A percentile compares a stretch with the other conserved stretches of the same genome.
phyloP scores from a whole-genome alignment of 2,888 invertebrate species.

The Craniophora ligustri region DNA sequence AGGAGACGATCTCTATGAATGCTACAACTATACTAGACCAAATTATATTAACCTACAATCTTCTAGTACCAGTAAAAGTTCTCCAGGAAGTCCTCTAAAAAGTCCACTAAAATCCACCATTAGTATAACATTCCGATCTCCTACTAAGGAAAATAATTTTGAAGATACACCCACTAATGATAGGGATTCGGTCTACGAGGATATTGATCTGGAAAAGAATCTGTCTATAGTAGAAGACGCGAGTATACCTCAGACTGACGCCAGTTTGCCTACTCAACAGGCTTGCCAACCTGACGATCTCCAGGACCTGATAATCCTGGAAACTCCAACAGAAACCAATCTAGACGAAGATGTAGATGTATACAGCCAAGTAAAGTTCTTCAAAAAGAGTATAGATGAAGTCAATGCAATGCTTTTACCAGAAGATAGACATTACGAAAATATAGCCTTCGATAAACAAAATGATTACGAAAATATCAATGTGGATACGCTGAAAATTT shows the following conservation, averaged over 20 bases:
- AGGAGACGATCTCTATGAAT: conserved; percentile 77
- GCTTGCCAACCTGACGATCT: conserved; percentile 86
- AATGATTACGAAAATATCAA: conserved; percentile 80
- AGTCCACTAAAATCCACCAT: conserved; percentile 92
- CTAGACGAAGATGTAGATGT: conserved; percentile 84
- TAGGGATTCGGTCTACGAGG: conserved; percentile 89
- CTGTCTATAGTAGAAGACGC: conserved; percentile 87
- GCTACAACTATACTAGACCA: conserved; percentile 78
- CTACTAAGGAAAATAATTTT: conserved; percentile 85
- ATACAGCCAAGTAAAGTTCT: conserved; percentile 93
- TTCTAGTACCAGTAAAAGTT: conserved; percentile 81
- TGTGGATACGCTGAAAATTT: conserved; percentile 73
- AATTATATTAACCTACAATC: conserved; percentile 84
- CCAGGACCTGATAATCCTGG: conserved; percentile 82
- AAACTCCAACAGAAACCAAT: conserved; percentile 87
- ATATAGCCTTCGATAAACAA: conserved; percentile 68
- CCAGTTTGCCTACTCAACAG: conserved; percentile 88
- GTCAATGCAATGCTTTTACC: conserved; percentile 89
- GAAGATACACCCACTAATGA: conserved; percentile 82
- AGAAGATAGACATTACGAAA: conserved; percentile 73
- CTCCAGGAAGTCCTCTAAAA: conserved; percentile 79
- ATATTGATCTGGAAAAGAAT: conserved; percentile 85
- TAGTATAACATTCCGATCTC: conserved; percentile 92
- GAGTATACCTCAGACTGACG: conserved; percentile 86
- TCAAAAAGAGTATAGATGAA: conserved; percentile 92